phyloP scores from a whole-genome alignment of 2,113 vertebrate species.

The human region DNA sequence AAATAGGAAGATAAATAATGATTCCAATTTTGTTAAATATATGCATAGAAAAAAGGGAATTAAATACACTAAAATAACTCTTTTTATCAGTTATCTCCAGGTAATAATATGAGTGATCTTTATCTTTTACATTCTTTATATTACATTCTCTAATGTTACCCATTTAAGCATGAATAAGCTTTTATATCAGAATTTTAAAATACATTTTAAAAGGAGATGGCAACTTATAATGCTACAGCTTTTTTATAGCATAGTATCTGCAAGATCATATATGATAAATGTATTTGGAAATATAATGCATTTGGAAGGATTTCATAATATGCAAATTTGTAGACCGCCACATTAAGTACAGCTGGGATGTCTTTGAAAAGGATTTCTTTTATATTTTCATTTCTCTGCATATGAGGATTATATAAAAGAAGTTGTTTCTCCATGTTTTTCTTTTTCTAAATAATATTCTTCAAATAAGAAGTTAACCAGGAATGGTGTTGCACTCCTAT shows the following conservation, averaged over 20 bases:
- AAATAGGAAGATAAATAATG: slow-evolving; percentile 7
- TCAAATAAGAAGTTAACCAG: too few relatives aligned
- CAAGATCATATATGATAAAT: slow-evolving; percentile 24
- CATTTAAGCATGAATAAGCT: slow-evolving; percentile 22
- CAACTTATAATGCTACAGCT: slow-evolving; percentile 22
- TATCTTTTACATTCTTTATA: neutral
- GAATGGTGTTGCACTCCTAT: too few relatives aligned
- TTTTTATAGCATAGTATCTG: slow-evolving; percentile 43
- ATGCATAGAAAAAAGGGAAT: neutral
- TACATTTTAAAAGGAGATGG: slow-evolving; percentile 32
- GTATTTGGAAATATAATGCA: slow-evolving; percentile 18
- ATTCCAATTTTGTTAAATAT: slow-evolving; percentile 20
- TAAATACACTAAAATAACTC: neutral
- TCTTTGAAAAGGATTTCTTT: neutral
- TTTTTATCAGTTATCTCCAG: neutral
- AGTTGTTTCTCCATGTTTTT: neutral
- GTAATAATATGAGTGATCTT: neutral
- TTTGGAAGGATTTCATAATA: slow-evolving; percentile 51
- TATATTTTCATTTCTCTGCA: neutral
- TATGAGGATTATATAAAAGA: slow-evolving; percentile 24
- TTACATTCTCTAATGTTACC: neutral
- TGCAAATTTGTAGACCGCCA: neutral
- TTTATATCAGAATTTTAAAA: slow-evolving; percentile 30
- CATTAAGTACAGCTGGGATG: neutral
- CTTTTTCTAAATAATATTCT: neutral